phyloP scores from a whole-genome alignment of 2,113 vertebrate species.

The Ciconia stormi region DNA sequence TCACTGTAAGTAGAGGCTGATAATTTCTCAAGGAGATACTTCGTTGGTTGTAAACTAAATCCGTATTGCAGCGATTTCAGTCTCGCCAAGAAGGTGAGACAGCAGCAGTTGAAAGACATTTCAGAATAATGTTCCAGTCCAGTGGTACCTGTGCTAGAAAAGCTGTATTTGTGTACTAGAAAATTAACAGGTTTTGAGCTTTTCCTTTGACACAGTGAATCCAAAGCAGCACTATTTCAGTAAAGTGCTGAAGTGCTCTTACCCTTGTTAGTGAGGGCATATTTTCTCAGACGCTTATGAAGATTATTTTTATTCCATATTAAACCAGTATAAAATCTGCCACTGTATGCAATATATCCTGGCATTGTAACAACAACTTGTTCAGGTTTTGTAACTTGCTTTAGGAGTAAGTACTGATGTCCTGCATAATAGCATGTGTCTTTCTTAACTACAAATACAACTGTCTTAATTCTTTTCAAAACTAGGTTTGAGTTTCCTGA shows the following conservation, averaged over 20 bases:
- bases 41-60: neutral
- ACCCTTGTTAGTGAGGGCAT: neutral
- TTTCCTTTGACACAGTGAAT: neutral
- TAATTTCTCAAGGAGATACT: neutral
- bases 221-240: neutral
- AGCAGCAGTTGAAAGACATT: neutral
- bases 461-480: conserved; percentile 13
- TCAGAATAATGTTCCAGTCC: neutral
- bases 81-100: neutral
- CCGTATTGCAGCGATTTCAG: neutral
- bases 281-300: neutral
- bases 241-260: neutral
- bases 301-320: neutral
- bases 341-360: neutral
- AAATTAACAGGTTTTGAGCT: neutral
- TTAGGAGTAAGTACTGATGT: neutral
- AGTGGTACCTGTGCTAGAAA: neutral
- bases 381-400: neutral
- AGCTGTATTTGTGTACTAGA: neutral
- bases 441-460: neutral
- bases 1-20: neutral
- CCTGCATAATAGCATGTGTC: neutral
- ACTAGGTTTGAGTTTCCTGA: conserved; percentile 98
- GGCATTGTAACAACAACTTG: neutral
- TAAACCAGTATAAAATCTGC: neutral